A percentile compares a stretch with the other conserved stretches of the same genome.
Evolutionary conservation across 2,797 vertebrate genomes (phyloP).

Genomic region (Sebastiscus albofasciatus): DNA sequence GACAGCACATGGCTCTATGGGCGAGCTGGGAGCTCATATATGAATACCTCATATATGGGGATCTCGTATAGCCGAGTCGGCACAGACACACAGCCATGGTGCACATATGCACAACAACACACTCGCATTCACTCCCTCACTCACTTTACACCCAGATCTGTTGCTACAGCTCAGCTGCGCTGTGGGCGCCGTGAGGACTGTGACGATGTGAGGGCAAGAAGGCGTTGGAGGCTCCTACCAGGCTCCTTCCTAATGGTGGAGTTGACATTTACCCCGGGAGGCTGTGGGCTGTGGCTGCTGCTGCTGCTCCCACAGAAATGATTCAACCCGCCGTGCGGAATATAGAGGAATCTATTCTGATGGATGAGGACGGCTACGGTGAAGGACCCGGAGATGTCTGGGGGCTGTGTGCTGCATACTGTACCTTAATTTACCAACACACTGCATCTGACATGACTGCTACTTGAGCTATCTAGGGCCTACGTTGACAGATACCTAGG

Average conservation of each 20-base stretch:
- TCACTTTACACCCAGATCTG: slow-evolving; percentile 28
- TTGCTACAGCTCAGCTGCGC: slow-evolving; percentile 71
- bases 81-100: not conserved
- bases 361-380: slow-evolving; percentile 43
- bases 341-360: slow-evolving; percentile 61
- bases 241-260: slow-evolving; percentile 66
- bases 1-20: slow-evolving; percentile 19
- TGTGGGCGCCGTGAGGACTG: slow-evolving; percentile 59
- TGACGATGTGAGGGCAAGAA: slow-evolving; percentile 55
- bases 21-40: slow-evolving; percentile 9
- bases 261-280: slow-evolving; percentile 78
- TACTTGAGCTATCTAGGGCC: slow-evolving; percentile 22
- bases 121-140: slow-evolving; percentile 32
- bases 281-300: slow-evolving; percentile 62
- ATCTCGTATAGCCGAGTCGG: not conserved
- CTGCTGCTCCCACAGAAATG: slow-evolving; percentile 66
- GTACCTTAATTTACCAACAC: slow-evolving; percentile 66
- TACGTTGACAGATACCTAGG: slow-evolving; percentile 38
- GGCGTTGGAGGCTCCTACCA: slow-evolving; percentile 55
- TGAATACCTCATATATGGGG: not conserved
- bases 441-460: slow-evolving; percentile 36
- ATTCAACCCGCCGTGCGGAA: slow-evolving; percentile 65
- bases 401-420: slow-evolving; percentile 32
- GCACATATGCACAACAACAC: slow-evolving; percentile 19
- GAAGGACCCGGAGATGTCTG: slow-evolving; percentile 51